A percentile compares a stretch with the other conserved stretches of the same genome.
Evolutionary conservation across 2,888 invertebrate species (phyloP).

Genomic region (Blastobasis lacticolella): DNA sequence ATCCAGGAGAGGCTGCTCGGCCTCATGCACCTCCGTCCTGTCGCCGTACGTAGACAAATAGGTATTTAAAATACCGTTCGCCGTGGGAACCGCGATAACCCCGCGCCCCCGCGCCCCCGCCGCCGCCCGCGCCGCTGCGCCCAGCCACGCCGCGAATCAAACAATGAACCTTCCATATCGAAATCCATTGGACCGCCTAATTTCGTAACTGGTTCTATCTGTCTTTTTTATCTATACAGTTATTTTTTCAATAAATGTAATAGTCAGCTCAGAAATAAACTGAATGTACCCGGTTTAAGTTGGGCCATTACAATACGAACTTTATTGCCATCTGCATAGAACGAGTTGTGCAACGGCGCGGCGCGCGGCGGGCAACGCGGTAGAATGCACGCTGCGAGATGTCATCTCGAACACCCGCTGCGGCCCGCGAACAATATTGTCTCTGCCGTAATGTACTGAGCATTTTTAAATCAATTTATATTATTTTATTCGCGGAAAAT

Average conservation of each 20-base stretch:
- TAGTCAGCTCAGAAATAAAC: slow-evolving; percentile 40
- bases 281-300: slow-evolving; percentile 32
- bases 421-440: slow-evolving; percentile 70
- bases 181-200: slow-evolving; percentile 64
- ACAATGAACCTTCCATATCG: slow-evolving; percentile 60
- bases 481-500: slow-evolving; percentile 33
- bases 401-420: slow-evolving; percentile 68
- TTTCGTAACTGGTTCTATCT: slow-evolving; percentile 62
- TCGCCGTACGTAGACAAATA: slow-evolving; percentile 65
- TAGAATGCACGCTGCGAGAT: slow-evolving; percentile 68
- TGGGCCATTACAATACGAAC: slow-evolving; percentile 25
- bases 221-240: slow-evolving; percentile 59
- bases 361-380: slow-evolving; percentile 39
- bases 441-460: slow-evolving; percentile 62
- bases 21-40: slow-evolving; percentile 62
- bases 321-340: slow-evolving; percentile 21
- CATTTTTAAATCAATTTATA: slow-evolving; percentile 68
- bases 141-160: slow-evolving; percentile 38
- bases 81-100: slow-evolving; percentile 69
- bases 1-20: slow-evolving; percentile 71
- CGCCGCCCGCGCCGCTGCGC: slow-evolving; percentile 25
- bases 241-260: slow-evolving; percentile 47
- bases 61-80: slow-evolving; percentile 70
- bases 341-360: slow-evolving; percentile 15
- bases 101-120: slow-evolving; percentile 42